These are phyloP conservation scores for Austrofundulus limnaeus DNA, from an alignment of 2,113 vertebrate species.

Conservation along the genomic window DNA sequence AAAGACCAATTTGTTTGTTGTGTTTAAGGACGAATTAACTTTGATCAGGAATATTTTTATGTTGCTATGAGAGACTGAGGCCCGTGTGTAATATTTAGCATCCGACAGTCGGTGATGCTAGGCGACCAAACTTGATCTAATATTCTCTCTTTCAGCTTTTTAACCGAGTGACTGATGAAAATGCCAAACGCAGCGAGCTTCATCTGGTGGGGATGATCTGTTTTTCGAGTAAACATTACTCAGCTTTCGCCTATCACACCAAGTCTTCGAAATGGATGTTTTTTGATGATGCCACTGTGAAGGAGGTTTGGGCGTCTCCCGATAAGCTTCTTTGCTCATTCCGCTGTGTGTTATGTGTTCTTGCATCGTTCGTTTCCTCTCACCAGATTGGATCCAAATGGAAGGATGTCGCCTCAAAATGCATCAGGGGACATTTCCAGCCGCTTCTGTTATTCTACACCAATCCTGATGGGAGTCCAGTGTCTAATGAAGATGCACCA, in stretches of 20 bases:
- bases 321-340: constrained; percentile 21
- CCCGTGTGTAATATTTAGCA: constrained; percentile 23
- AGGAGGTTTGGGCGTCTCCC: constrained; percentile 83
- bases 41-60: neutral
- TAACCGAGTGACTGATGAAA: constrained; percentile 95
- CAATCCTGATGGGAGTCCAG: constrained; percentile 90
- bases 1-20: neutral
- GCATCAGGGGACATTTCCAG: constrained; percentile 93
- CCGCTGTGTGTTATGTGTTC: constrained; percentile 12
- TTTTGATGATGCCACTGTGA: constrained; percentile 97
- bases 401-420: constrained; percentile 97
- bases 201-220: constrained; percentile 97
- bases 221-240: constrained; percentile 95
- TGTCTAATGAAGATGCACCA: constrained; percentile 93
- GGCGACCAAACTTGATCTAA: constrained; percentile 15
- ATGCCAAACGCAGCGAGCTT: constrained; percentile 91
- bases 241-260: constrained; percentile 95
- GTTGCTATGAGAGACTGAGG: neutral
- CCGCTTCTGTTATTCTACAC: constrained; percentile 95
- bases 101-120: constrained; percentile 25
- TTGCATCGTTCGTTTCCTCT: constrained; percentile 7
- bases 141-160: constrained; percentile 86
- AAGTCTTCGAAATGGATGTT: constrained; percentile 97
- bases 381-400: constrained; percentile 91
- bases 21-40: neutral